Conservation (phyloP, 2,113 vertebrate genomes). For the Suricata suricatta region DNA sequence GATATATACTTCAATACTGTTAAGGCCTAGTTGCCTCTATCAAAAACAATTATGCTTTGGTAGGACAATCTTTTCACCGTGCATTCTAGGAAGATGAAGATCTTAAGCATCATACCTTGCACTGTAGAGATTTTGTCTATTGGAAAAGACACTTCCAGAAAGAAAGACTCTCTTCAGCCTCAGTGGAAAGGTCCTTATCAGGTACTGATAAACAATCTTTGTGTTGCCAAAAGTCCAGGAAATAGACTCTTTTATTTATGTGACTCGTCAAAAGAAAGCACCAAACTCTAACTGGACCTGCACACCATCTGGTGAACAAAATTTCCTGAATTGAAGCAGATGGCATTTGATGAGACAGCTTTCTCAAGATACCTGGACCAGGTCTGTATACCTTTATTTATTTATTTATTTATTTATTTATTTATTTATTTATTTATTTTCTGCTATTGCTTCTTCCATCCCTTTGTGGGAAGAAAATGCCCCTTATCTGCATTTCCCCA, state of each 20-base stretch:
- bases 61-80: not conserved
- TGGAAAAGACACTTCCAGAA: not conserved
- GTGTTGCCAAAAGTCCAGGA: not conserved
- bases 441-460: not conserved
- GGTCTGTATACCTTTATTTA: not conserved
- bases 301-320: not conserved
- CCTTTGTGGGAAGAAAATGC: not conserved
- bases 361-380: not conserved
- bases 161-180: not conserved
- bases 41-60: not conserved
- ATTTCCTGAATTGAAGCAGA: not conserved
- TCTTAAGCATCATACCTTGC: not conserved
- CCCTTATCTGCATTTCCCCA: not conserved
- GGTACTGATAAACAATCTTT: not conserved
- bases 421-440: too few relatives aligned
- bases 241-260: not conserved
- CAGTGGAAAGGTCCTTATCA: not conserved
- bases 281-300: not conserved
- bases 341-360: not conserved
- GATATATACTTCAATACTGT: not conserved
- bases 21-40: not conserved
- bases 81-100: not conserved
- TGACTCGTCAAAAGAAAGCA: not conserved
- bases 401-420: too few relatives aligned
- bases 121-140: not conserved